These are phyloP conservation scores for Trichoplusia ni DNA, from an alignment of 1,140 invertebrate species.

Conservation along the genomic window DNA sequence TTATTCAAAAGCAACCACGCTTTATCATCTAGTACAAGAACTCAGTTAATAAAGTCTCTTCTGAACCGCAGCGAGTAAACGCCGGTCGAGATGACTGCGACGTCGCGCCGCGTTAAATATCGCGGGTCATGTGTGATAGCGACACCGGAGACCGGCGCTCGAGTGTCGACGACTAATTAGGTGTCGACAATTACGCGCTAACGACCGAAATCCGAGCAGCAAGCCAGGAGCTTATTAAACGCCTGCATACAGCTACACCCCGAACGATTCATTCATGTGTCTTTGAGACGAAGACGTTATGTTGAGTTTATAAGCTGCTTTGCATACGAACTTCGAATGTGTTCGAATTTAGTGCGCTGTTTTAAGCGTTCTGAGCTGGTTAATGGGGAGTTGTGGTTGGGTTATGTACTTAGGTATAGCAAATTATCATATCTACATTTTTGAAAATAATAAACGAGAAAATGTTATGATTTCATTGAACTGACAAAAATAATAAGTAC, in stretches of 20 bases:
- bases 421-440: too few relatives aligned
- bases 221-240: constrained; percentile 66
- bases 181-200: constrained; percentile 75
- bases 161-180: constrained; percentile 67
- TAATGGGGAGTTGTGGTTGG: too few relatives aligned
- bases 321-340: neutral
- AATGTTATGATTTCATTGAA: too few relatives aligned
- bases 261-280: constrained; percentile 41
- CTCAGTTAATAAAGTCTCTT: constrained; percentile 21
- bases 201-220: constrained; percentile 72
- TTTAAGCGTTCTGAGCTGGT: too few relatives aligned
- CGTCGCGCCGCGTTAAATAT: constrained; percentile 59
- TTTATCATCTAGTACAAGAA: too few relatives aligned
- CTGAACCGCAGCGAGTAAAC: constrained; percentile 31
- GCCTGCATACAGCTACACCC: constrained; percentile 43
- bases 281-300: constrained; percentile 24
- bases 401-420: too few relatives aligned
- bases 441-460: too few relatives aligned
- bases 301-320: constrained; percentile 24
- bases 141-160: constrained; percentile 53
- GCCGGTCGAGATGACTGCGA: constrained; percentile 29
- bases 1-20: too few relatives aligned
- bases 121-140: constrained; percentile 62
- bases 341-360: constrained; percentile 1
- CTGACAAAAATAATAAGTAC: too few relatives aligned